These are phyloP conservation scores for Tringa solitaria DNA, from an alignment of 2,113 vertebrate genomes.

Conservation along the genomic window DNA sequence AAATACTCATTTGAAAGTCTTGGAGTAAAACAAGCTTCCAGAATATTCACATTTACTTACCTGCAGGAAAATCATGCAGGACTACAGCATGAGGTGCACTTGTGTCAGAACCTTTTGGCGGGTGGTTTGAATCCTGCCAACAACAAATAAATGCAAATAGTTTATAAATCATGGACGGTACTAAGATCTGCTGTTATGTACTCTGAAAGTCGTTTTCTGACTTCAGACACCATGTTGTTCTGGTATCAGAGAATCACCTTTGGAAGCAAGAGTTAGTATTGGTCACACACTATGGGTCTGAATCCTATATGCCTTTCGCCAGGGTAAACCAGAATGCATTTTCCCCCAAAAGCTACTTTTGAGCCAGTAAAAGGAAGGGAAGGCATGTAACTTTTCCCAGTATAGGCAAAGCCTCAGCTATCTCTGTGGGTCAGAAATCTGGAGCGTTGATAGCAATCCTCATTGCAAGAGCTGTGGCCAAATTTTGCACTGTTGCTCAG, in stretches of 20 bases:
- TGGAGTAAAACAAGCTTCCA: background rate
- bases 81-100: constrained; percentile 79
- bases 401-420: background rate
- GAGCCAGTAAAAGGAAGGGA: background rate
- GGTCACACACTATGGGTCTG: background rate
- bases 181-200: background rate
- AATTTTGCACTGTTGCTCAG: background rate
- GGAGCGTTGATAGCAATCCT: background rate
- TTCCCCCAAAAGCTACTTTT: background rate
- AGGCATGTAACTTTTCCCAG: background rate
- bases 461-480: background rate
- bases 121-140: constrained; percentile 61
- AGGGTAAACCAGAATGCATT: background rate
- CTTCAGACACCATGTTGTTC: background rate
- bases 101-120: constrained; percentile 54
- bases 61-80: constrained; percentile 87
- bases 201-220: background rate
- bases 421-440: background rate
- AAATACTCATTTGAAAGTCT: background rate
- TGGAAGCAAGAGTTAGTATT: background rate
- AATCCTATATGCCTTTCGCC: background rate
- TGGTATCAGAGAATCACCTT: background rate
- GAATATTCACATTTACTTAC: constrained; percentile 68
- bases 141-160: background rate
- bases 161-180: background rate